Conservation (phyloP, 2,797 vertebrate genomes). For the Pitangus sulphuratus region DNA sequence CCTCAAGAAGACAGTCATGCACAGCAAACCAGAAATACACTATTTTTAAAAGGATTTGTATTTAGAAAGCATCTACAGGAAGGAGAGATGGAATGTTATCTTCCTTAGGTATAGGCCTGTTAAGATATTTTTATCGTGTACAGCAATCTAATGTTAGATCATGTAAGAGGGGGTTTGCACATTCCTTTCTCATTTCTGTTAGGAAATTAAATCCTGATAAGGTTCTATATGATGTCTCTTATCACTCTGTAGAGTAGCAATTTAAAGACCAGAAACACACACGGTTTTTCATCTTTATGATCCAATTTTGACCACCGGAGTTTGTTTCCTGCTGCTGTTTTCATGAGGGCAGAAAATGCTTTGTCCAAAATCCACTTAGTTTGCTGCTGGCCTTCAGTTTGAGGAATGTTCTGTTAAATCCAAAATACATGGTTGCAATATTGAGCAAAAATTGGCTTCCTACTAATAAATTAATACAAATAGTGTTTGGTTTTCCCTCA, state of each 20-base stretch:
- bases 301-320: slow-evolving; percentile 20
- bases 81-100: slow-evolving; percentile 3
- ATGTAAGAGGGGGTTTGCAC: neutral
- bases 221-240: slow-evolving; percentile 2
- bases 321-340: slow-evolving; percentile 21
- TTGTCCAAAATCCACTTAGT: neutral
- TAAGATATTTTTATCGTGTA: slow-evolving; percentile 9
- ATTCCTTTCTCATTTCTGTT: slow-evolving; percentile 26
- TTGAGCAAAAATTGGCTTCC: neutral
- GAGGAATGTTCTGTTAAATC: neutral
- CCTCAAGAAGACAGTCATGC: neutral
- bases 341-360: neutral
- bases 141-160: slow-evolving; percentile 27
- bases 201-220: slow-evolving; percentile 48
- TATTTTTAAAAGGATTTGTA: slow-evolving; percentile 37
- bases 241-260: neutral
- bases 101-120: neutral
- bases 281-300: slow-evolving; percentile 6
- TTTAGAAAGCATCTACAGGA: slow-evolving; percentile 15
- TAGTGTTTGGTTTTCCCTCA: neutral
- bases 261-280: neutral
- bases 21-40: neutral
- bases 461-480: slow-evolving; percentile 21
- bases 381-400: neutral
- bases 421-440: neutral